Evolutionary conservation across 2,888 invertebrate genomes (phyloP).

Genomic region (Chesias legatella): DNA sequence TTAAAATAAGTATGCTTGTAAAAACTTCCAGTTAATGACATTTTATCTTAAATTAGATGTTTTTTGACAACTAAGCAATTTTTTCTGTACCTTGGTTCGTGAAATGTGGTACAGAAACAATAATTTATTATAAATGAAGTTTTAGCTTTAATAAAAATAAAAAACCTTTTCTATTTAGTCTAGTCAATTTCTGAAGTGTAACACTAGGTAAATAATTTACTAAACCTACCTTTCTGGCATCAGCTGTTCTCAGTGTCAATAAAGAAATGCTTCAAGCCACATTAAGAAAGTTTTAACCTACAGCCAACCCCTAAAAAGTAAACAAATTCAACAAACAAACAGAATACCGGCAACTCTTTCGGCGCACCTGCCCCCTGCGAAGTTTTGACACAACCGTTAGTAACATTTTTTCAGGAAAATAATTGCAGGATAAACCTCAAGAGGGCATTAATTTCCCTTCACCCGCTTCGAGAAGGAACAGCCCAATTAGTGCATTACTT

Average conservation of each 20-base stretch:
- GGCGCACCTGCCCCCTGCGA: conserved; percentile 66
- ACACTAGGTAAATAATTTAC: too few species aligned
- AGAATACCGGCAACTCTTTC: conserved; percentile 46
- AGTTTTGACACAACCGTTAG: conserved; percentile 64
- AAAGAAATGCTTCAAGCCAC: background rate
- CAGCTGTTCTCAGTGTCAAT: too few species aligned
- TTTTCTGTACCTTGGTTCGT: too few species aligned
- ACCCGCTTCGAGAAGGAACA: conserved; percentile 58
- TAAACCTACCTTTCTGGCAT: too few species aligned
- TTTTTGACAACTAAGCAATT: too few species aligned
- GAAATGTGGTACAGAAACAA: too few species aligned
- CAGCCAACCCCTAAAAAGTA: conserved; percentile 14
- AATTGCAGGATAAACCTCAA: conserved; percentile 68
- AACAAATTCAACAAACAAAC: conserved; percentile 33
- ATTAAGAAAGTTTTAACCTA: background rate
- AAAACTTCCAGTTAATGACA: conserved; percentile 9
- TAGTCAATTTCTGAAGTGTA: too few species aligned
- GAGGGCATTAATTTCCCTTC: conserved; percentile 71
- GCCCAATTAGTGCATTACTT: conserved; percentile 69
- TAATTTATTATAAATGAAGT: too few species aligned
- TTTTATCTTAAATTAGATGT: too few species aligned
- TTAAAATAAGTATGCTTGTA: conserved; percentile 17
- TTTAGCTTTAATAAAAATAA: too few species aligned
- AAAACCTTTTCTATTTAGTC: too few species aligned
- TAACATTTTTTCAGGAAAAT: conserved; percentile 64